These are phyloP conservation scores for Homarus americanus DNA, from an alignment of 1,140 invertebrate species.

Conservation along the genomic window DNA sequence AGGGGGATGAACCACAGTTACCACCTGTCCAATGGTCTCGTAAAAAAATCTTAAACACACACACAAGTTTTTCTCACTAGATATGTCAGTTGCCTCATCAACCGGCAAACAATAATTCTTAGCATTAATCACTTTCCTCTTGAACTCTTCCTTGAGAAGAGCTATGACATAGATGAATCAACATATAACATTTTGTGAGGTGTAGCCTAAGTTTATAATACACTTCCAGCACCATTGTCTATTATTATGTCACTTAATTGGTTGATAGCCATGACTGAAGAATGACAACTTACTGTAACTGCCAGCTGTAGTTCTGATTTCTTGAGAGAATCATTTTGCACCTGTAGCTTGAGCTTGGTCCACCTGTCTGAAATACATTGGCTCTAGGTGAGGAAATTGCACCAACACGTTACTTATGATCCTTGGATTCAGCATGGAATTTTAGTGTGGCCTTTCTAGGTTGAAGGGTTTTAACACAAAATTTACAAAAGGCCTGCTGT, in stretches of 20 bases:
- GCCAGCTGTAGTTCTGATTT: conserved; percentile 40
- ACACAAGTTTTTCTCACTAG: conserved; percentile 32
- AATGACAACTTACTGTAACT: conserved; percentile 47
- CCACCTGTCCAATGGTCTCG: background rate
- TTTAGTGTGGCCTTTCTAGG: conserved; percentile 34
- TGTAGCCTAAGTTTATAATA: conserved; percentile 29
- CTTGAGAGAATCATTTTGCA: background rate
- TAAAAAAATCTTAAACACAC: conserved; percentile 31
- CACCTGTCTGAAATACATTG: conserved; percentile 33
- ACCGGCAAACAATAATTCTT: conserved; percentile 31
- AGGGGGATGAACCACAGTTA: background rate
- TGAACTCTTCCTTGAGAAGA: conserved; percentile 32
- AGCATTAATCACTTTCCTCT: conserved; percentile 12
- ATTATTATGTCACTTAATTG: conserved; percentile 51
- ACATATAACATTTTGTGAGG: conserved; percentile 41
- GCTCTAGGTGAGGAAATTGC: conserved; percentile 23
- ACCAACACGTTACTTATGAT: conserved; percentile 42
- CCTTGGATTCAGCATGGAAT: conserved; percentile 36
- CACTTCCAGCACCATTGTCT: conserved; percentile 46
- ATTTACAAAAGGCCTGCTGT: conserved; percentile 37
- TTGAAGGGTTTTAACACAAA: conserved; percentile 42
- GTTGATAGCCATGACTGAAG: conserved; percentile 6
- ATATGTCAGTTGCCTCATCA: conserved; percentile 59
- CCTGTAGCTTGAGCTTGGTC: background rate
- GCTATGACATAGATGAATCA: conserved; percentile 22